Conservation (phyloP, 2,113 vertebrate genomes). For the Rhabdomys dilectus region DNA sequence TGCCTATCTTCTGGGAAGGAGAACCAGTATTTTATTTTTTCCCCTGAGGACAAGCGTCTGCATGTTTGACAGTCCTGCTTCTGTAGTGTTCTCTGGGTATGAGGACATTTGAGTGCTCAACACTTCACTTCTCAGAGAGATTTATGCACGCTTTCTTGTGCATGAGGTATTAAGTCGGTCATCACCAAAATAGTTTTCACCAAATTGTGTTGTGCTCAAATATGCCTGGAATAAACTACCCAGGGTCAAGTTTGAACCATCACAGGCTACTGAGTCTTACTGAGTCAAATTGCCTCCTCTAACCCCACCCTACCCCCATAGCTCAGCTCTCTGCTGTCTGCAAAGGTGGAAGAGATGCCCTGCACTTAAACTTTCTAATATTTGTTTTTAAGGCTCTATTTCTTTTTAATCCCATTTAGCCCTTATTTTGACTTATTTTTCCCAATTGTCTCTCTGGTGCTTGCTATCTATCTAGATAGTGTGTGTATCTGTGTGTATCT, state of each 20-base stretch:
- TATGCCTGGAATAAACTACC: background rate
- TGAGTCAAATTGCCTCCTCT: background rate
- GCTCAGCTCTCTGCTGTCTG: background rate
- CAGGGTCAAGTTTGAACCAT: background rate
- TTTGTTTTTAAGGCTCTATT: constrained; percentile 15
- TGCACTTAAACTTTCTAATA: background rate
- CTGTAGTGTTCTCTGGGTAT: background rate
- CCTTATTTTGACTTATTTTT: background rate
- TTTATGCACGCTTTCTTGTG: background rate
- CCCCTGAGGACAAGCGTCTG: too few species aligned
- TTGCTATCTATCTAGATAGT: background rate
- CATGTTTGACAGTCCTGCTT: background rate
- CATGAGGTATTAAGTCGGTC: background rate
- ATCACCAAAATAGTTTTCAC: background rate
- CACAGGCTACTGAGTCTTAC: background rate
- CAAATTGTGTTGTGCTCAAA: background rate
- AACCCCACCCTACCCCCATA: background rate
- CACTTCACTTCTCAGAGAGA: background rate
- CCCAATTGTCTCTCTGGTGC: background rate
- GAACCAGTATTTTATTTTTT: background rate
- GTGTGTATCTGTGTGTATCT: too few species aligned
- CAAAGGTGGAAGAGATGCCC: background rate
- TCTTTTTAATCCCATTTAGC: background rate
- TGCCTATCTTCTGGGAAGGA: background rate
- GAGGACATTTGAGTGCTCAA: background rate